Conservation (phyloP, 2,888 invertebrate genomes). For the Leptinotarsa juncta region DNA sequence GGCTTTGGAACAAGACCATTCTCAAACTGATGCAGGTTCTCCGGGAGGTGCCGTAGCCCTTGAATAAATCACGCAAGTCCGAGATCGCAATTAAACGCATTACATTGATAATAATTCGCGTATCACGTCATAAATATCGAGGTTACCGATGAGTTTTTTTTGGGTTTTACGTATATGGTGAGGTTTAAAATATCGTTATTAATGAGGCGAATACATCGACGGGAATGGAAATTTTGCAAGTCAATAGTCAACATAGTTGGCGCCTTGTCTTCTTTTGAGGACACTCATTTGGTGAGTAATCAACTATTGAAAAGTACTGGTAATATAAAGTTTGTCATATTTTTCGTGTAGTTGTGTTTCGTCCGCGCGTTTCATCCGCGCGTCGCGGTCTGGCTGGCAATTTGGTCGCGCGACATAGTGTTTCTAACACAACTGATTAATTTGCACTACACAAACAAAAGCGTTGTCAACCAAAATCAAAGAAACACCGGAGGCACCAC, state of each 20-base stretch:
- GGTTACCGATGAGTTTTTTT: slow-evolving; percentile 14
- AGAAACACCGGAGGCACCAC: too few species aligned
- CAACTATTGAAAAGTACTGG: too few species aligned
- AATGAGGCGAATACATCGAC: slow-evolving; percentile 10
- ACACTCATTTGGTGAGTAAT: too few species aligned
- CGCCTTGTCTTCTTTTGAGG: not conserved
- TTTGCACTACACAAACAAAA: too few species aligned
- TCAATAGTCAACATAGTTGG: not conserved
- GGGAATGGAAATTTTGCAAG: not conserved
- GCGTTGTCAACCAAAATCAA: too few species aligned
- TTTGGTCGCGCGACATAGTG: too few species aligned
- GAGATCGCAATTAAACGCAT: slow-evolving; percentile 23
- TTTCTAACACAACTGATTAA: too few species aligned
- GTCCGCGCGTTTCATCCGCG: too few species aligned
- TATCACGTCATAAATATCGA: slow-evolving; percentile 24
- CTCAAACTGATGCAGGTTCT: not conserved
- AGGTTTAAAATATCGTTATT: slow-evolving; percentile 16
- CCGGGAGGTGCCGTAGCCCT: not conserved
- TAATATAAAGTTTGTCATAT: too few species aligned
- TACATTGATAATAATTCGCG: slow-evolving; percentile 20
- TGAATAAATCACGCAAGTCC: slow-evolving; percentile 22
- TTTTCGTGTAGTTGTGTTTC: too few species aligned
- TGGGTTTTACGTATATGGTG: not conserved
- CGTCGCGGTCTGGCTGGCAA: too few species aligned
- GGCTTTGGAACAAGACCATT: slow-evolving; percentile 5